Conservation (phyloP, 2,113 vertebrate species). For the Cercocebus atys region DNA sequence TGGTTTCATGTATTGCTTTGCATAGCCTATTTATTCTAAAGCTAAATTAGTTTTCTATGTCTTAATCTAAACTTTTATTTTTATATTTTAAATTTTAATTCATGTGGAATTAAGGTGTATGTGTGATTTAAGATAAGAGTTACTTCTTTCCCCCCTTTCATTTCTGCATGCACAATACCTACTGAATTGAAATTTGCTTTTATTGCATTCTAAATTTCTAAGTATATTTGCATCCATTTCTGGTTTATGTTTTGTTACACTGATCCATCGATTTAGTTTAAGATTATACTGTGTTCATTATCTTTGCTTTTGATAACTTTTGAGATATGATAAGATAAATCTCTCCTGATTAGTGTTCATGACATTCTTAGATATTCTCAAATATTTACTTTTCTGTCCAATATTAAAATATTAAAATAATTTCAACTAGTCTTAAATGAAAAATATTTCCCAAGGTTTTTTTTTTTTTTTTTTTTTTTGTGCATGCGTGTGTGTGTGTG, state of each 20-base stretch:
- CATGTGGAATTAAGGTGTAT: not conserved
- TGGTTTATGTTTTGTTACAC: not conserved
- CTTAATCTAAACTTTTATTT: not conserved
- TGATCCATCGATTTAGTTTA: no score
- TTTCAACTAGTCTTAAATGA: not conserved
- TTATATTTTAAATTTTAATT: not conserved
- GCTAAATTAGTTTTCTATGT: not conserved
- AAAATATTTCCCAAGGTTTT: not conserved
- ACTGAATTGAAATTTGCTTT: not conserved
- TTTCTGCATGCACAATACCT: fast-evolving
- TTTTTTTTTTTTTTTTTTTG: no score
- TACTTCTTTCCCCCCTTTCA: fast-evolving
- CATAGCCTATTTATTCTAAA: not conserved
- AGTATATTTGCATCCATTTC: not conserved
- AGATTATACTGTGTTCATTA: not conserved
- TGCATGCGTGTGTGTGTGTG: no score
- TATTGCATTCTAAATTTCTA: not conserved
- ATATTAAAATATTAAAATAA: not conserved
- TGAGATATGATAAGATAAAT: not conserved
- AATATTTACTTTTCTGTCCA: not conserved
- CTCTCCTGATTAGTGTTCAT: not conserved
- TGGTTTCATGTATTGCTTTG: not conserved
- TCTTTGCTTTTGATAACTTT: not conserved
- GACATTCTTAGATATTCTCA: not conserved
- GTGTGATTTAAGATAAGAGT: not conserved